A percentile compares a stretch with the other conserved stretches of the same genome.
phyloP scores from a whole-genome alignment of 1,140 invertebrate genomes.

The Temnothorax nylanderi region DNA sequence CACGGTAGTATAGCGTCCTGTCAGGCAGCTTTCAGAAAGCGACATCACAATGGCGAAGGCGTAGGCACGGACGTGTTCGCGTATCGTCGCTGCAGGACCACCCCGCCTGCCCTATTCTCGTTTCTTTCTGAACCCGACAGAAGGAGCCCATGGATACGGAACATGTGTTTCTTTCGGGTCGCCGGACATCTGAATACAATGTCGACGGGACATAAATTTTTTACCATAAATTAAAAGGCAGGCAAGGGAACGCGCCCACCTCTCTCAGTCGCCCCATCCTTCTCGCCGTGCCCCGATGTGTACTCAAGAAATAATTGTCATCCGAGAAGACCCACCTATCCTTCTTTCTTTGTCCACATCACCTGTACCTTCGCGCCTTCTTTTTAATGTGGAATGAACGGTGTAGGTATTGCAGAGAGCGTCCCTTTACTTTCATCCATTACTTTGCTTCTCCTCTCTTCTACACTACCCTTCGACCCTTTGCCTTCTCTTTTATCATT shows the following conservation, averaged over 20 bases:
- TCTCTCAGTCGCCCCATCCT: background rate
- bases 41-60: conserved; percentile 59
- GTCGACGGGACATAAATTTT: conserved; percentile 76
- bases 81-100: conserved; percentile 44
- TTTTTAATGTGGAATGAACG: conserved; percentile 47
- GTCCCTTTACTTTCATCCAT: background rate
- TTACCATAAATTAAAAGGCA: conserved; percentile 77
- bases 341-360: background rate
- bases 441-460: conserved; percentile 15
- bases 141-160: conserved; percentile 46
- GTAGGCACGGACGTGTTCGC: conserved; percentile 57
- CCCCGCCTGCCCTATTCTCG: conserved; percentile 21
- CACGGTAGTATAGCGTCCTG: conserved; percentile 42
- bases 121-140: conserved; percentile 46
- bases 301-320: conserved; percentile 79
- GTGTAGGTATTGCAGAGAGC: conserved; percentile 53
- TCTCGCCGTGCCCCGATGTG: conserved; percentile 48
- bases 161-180: conserved; percentile 66
- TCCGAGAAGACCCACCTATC: conserved; percentile 69
- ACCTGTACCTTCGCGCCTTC: background rate
- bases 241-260: conserved; percentile 53
- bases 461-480: conserved; percentile 19
- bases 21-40: conserved; percentile 38
- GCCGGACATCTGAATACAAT: conserved; percentile 78
- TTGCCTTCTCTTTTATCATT: conserved; percentile 30